Evolutionary conservation across 2,888 invertebrate species (phyloP), one percentile per base, ranked within the genome.

Genomic region (Drosophila lacicola): DNA sequence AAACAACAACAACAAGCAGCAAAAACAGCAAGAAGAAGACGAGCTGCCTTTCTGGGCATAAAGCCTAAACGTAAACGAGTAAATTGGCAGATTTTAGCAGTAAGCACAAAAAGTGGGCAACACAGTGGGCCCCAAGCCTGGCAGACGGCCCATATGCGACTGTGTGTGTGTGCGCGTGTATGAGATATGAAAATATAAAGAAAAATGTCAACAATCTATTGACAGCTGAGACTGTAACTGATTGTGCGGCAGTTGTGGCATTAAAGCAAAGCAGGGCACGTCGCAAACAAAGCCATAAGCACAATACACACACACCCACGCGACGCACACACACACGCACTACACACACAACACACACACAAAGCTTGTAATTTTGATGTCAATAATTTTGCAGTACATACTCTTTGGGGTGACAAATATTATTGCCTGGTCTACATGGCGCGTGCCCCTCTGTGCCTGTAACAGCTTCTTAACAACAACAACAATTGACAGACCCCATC

Each of bases 181-280:
- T 62, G 63, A 69, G 74, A 78, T 66, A 75, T 84, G 78, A 85
- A 88, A 78, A 79, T 88, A 82, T 77, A 85, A 82, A 77, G 88
- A 88, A 85, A 83, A 85, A 85, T 85, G 85, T 85, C 89, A 85
- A 90, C 90, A 90, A 90, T 85, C 89, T 86, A 85, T 85, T 85
- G 85, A 85, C 90, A 85, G 90, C 90, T 90, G 85, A 90, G 84
- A 89, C 89, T 81, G 90, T 83, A 89, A 89, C 90, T 89, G 90
- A 89, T 83, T 88, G 88, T 86, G 63, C 50, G 63, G 63, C 78
- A 77, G 81, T 74, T 78, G 56, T 55, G 80, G 79, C 75, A 66
- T 70, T 66, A 64, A 57, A 67, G 62, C 55, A 85, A 85, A 88
- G 82, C 83, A 85, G 88, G 88, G 82, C 82, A 83, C 86, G 86